Conservation (phyloP, 2,113 vertebrate species). For the Brachirus orientalis region DNA sequence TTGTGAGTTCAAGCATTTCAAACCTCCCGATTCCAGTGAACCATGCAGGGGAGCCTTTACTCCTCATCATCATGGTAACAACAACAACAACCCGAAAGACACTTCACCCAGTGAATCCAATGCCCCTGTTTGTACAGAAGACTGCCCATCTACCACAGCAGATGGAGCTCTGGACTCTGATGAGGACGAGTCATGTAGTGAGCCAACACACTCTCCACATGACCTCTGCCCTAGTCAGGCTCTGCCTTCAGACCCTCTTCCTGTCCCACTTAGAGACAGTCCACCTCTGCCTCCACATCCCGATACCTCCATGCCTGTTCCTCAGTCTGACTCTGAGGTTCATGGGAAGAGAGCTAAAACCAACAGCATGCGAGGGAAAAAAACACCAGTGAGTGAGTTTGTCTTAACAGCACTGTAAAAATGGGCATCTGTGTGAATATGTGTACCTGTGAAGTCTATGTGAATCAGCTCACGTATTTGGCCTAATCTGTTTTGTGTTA, state of each 20-base stretch:
- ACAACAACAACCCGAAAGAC: slow-evolving; percentile 63
- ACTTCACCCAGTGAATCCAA: slow-evolving; percentile 89
- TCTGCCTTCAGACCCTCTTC: slow-evolving; percentile 83
- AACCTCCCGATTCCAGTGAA: slow-evolving; percentile 78
- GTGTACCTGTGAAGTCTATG: no score
- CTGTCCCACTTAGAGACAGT: slow-evolving; percentile 86
- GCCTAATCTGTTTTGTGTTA: no score
- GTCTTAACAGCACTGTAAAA: slow-evolving; percentile 50
- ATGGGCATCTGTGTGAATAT: no score
- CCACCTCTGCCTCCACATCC: slow-evolving; percentile 87
- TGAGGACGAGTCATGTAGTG: slow-evolving; percentile 82
- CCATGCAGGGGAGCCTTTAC: slow-evolving; percentile 82
- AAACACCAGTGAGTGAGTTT: slow-evolving; percentile 57
- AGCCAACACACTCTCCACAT: slow-evolving; percentile 69
- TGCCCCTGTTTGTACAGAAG: slow-evolving; percentile 79
- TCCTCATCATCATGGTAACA: slow-evolving; percentile 50
- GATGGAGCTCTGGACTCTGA: slow-evolving; percentile 89
- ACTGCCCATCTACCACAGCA: slow-evolving; percentile 85
- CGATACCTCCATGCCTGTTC: slow-evolving; percentile 89
- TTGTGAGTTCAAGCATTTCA: slow-evolving; percentile 94
- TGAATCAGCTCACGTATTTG: no score
- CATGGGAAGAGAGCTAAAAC: slow-evolving; percentile 63
- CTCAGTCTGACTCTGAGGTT: slow-evolving; percentile 83
- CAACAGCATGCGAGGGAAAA: slow-evolving; percentile 72
- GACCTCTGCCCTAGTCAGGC: slow-evolving; percentile 59